A percentile compares a stretch with the other conserved stretches of the same genome.
Conservation (phyloP, 2,888 invertebrate species). For the Tetrapedia diversipes region DNA sequence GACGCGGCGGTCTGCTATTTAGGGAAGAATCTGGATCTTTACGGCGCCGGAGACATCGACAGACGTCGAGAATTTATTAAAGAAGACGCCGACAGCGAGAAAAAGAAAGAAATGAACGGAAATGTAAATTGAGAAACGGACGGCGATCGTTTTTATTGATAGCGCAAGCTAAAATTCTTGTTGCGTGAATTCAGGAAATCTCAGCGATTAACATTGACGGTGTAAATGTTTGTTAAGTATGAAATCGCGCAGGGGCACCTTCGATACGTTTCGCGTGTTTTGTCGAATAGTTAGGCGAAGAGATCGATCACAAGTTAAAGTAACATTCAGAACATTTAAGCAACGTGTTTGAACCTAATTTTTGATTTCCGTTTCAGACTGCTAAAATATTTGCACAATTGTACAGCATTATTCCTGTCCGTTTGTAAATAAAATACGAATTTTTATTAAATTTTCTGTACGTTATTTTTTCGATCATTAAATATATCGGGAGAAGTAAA, state of each 20-base stretch:
- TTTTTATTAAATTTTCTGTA: conserved; percentile 59
- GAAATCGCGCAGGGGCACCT: neutral
- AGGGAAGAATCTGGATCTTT: conserved; percentile 85
- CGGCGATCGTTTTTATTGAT: conserved; percentile 31
- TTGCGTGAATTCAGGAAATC: conserved; percentile 42
- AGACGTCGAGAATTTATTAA: conserved; percentile 75
- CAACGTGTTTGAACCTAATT: neutral
- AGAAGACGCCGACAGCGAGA: conserved; percentile 50
- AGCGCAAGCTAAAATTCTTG: conserved; percentile 15
- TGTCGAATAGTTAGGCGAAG: conserved; percentile 3
- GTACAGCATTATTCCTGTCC: conserved; percentile 48
- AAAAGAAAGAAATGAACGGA: conserved; percentile 64
- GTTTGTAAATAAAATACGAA: conserved; percentile 69
- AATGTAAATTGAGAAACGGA: conserved; percentile 56
- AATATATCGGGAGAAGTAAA: neutral
- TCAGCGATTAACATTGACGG: neutral
- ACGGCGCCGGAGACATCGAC: conserved; percentile 82
- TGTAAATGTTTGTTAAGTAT: neutral
- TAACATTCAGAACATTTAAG: neutral
- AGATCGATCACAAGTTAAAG: neutral
- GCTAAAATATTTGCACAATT: conserved; percentile 30
- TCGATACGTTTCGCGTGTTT: neutral
- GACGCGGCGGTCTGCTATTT: conserved; percentile 86
- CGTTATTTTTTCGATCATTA: neutral
- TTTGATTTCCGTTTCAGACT: conserved; percentile 25